These are phyloP conservation scores for Leguminivora glycinivorella DNA, from an alignment of 1,140 invertebrate genomes.

Conservation along the genomic window DNA sequence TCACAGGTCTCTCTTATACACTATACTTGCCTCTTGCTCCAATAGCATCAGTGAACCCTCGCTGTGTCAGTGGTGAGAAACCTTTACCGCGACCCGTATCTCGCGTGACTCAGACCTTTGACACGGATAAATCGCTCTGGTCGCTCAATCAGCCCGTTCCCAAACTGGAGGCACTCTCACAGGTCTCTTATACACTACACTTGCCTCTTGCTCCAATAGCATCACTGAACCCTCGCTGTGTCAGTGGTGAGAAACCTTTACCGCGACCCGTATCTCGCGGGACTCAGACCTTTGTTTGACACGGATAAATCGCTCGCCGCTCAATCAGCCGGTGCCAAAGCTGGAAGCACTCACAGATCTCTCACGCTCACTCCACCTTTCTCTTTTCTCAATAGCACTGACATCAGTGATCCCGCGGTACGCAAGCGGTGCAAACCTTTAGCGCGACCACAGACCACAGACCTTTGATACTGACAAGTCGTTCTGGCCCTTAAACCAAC, in stretches of 20 bases:
- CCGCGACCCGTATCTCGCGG: conserved; percentile 84
- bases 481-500: conserved; percentile 89
- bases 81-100: conserved; percentile 82
- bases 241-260: conserved; percentile 79
- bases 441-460: conserved; percentile 84
- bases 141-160: conserved; percentile 88
- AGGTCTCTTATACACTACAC: conserved; percentile 43
- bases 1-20: conserved; percentile 52
- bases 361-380: not conserved
- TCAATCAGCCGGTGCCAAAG: conserved; percentile 89
- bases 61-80: conserved; percentile 77
- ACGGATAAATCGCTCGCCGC: conserved; percentile 85
- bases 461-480: conserved; percentile 85
- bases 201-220: conserved; percentile 73
- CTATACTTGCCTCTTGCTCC: conserved; percentile 64
- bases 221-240: conserved; percentile 65
- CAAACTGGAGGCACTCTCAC: conserved; percentile 86
- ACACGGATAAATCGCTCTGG: conserved; percentile 86
- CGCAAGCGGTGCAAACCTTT: conserved; percentile 78
- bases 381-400: conserved; percentile 78
- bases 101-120: conserved; percentile 85
- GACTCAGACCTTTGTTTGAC: conserved; percentile 85
- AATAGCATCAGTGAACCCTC: conserved; percentile 66
- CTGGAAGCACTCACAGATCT: conserved; percentile 82
- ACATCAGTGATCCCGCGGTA: conserved; percentile 65